These are phyloP conservation scores for Eospalax fontanierii DNA, from an alignment of 2,797 vertebrate species.

Conservation along the genomic window DNA sequence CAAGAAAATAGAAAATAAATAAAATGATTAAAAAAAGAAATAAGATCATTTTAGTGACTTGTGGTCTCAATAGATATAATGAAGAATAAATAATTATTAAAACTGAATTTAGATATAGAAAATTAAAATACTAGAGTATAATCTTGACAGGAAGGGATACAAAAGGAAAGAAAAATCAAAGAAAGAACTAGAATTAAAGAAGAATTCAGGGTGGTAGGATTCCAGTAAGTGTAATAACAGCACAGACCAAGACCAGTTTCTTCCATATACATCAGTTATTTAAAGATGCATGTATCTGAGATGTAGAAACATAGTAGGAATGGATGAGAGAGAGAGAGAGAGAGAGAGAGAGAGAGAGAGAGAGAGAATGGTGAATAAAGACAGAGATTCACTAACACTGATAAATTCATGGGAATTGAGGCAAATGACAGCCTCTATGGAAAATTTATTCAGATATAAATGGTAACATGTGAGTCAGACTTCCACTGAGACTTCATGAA, in stretches of 20 bases:
- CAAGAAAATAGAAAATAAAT: conserved; percentile 1
- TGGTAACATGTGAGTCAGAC: not conserved
- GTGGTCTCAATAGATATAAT: not conserved
- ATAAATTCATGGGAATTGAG: not conserved
- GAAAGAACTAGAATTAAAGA: not conserved
- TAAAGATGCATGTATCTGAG: not conserved
- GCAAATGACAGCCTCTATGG: not conserved
- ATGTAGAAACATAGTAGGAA: too few species aligned
- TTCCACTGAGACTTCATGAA: not conserved
- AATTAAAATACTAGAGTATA: conserved; percentile 17
- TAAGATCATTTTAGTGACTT: not conserved
- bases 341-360: too few species aligned
- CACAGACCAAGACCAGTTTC: not conserved
- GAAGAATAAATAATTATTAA: not conserved
- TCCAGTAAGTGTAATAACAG: not conserved
- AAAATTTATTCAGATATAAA: not conserved
- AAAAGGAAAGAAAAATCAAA: not conserved
- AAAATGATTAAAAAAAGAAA: not conserved
- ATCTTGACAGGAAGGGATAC: not conserved
- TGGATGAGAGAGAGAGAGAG: too few species aligned
- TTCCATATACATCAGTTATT: not conserved
- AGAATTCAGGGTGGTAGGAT: not conserved
- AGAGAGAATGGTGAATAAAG: too few species aligned
- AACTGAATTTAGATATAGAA: not conserved
- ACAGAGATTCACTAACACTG: not conserved